phyloP scores from a whole-genome alignment of 2,797 vertebrate species.

The Chromis chromis region DNA sequence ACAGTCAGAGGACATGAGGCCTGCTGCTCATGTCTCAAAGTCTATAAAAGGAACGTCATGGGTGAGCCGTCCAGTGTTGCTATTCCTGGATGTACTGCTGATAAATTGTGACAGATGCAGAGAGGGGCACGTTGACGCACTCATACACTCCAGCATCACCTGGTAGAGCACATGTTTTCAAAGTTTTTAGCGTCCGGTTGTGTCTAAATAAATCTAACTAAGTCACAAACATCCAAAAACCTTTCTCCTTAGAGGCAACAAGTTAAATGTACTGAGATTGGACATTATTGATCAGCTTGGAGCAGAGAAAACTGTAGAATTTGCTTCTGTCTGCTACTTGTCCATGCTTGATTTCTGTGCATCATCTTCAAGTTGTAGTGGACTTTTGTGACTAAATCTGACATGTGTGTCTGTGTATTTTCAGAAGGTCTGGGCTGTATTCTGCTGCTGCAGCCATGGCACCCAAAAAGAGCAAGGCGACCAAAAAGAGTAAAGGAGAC shows the following conservation, averaged over 20 bases:
- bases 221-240: neutral
- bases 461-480: conserved; percentile 96
- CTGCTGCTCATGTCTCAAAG: conserved; percentile 78
- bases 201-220: conserved; percentile 21
- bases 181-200: conserved; percentile 20
- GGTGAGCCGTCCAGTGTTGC: conserved; percentile 81
- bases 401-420: conserved; percentile 52
- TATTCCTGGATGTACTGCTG: conserved; percentile 94
- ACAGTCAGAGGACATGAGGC: conserved; percentile 60
- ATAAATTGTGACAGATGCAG: conserved; percentile 95
- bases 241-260: neutral
- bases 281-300: neutral
- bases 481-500: conserved; percentile 94
- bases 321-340: no score
- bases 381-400: conserved; percentile 8
- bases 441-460: conserved; percentile 92
- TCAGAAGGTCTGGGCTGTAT: conserved; percentile 88
- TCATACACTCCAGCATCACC: conserved; percentile 64
- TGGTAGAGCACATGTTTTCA: conserved; percentile 47
- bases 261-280: neutral
- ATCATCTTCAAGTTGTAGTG: neutral
- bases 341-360: neutral
- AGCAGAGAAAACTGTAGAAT: conserved; percentile 3
- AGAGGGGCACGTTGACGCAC: conserved; percentile 84
- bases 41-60: conserved; percentile 93